phyloP scores from a whole-genome alignment of 2,888 invertebrate genomes.

The Phragmatobia fuliginosa region DNA sequence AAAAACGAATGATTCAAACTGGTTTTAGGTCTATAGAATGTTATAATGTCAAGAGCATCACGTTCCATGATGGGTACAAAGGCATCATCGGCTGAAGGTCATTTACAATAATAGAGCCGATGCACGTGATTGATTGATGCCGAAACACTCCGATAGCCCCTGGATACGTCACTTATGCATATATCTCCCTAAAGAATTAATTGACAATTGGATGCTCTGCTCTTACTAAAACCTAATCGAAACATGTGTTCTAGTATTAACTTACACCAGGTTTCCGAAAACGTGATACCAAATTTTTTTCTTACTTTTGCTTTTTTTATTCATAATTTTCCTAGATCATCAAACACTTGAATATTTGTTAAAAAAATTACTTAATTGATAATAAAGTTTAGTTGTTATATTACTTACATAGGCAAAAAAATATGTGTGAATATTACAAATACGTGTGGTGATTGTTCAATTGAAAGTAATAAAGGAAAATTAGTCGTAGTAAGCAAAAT shows the following conservation, averaged over 20 bases:
- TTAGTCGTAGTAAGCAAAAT: neutral
- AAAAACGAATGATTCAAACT: slow-evolving; percentile 17
- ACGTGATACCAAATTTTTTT: slow-evolving; percentile 48
- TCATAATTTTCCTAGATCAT: neutral
- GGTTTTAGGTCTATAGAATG: slow-evolving; percentile 25
- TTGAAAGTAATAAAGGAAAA: too few relatives aligned
- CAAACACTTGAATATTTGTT: neutral
- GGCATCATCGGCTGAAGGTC: slow-evolving; percentile 30
- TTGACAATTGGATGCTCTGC: slow-evolving; percentile 6
- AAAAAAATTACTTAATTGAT: too few relatives aligned
- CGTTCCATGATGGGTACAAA: slow-evolving; percentile 34
- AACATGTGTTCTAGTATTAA: slow-evolving; percentile 43
- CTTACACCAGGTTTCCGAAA: slow-evolving; percentile 37
- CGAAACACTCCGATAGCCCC: slow-evolving; percentile 32
- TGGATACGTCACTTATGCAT: slow-evolving; percentile 9
- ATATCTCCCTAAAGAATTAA: neutral
- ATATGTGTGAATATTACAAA: too few relatives aligned
- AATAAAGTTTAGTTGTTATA: too few relatives aligned
- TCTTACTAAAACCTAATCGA: neutral
- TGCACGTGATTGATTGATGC: slow-evolving; percentile 61
- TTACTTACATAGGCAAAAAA: too few relatives aligned
- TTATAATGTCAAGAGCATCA: slow-evolving; percentile 34
- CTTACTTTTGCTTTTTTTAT: slow-evolving; percentile 18
- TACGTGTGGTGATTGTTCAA: too few relatives aligned
- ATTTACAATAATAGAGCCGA: slow-evolving; percentile 45